Percentiles rank a stretch among this genome's conserved stretches.
Conservation (phyloP, 2,113 vertebrate genomes). For the Tympanuchus pallidicinctus region DNA sequence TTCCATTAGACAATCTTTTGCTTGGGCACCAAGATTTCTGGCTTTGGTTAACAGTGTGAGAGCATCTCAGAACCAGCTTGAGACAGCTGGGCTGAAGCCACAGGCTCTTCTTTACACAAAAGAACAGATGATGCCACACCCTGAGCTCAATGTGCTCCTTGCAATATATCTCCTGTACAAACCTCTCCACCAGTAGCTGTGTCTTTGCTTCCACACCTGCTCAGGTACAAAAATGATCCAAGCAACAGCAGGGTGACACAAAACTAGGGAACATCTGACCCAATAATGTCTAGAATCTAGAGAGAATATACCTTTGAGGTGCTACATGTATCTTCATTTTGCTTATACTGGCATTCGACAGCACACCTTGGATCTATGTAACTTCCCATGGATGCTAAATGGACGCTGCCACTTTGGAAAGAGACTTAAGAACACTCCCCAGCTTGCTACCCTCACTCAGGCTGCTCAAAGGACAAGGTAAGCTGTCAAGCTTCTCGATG, state of each 20-base stretch:
- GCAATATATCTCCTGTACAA: neutral
- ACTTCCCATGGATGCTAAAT: neutral
- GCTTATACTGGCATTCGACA: neutral
- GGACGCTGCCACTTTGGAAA: neutral
- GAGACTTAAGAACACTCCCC: neutral
- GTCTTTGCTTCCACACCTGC: neutral
- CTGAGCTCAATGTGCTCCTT: neutral
- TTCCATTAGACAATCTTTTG: neutral
- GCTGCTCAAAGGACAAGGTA: neutral
- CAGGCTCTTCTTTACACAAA: neutral
- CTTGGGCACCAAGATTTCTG: neutral
- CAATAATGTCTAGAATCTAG: neutral
- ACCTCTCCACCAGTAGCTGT: neutral
- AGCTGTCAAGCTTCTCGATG: neutral
- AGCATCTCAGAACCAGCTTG: neutral
- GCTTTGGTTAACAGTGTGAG: neutral
- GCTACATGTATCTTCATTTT: neutral
- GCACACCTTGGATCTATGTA: neutral
- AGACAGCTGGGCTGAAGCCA: rapidly evolving
- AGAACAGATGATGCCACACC: neutral
- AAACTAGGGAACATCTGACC: neutral
- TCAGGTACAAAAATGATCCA: neutral
- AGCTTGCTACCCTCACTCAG: neutral
- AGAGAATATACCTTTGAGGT: neutral
- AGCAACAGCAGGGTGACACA: neutral